These are phyloP conservation scores for Oryzias sinensis DNA, from an alignment of 2,797 vertebrate genomes.

Conservation along the genomic window DNA sequence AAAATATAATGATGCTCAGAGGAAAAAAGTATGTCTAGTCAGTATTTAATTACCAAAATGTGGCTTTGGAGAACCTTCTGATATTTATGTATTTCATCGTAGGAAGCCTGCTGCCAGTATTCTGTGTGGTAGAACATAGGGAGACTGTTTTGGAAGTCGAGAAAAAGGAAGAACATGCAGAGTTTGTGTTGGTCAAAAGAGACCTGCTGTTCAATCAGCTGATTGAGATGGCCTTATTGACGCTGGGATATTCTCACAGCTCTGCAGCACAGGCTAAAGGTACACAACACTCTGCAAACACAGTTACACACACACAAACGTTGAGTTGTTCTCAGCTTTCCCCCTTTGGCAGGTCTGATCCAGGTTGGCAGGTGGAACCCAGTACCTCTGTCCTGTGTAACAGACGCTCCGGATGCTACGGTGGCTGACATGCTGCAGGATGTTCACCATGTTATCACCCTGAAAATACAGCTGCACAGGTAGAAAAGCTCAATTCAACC, in stretches of 20 bases:
- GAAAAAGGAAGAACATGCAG: constrained; percentile 90
- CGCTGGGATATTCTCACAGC: constrained; percentile 95
- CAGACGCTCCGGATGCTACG: constrained; percentile 93
- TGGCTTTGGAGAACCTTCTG: neutral
- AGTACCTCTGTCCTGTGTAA: constrained; percentile 92
- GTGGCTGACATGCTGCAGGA: constrained; percentile 98
- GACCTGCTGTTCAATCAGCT: constrained; percentile 97
- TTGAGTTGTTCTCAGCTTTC: neutral
- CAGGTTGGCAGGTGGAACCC: constrained; percentile 98
- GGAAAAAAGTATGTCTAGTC: too few relatives aligned
- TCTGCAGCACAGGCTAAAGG: constrained; percentile 97
- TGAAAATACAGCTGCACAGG: constrained; percentile 98
- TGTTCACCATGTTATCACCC: constrained; percentile 92
- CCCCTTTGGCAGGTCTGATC: constrained; percentile 82
- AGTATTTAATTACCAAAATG: too few relatives aligned
- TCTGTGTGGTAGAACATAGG: constrained; percentile 94
- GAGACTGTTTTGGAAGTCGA: constrained; percentile 85
- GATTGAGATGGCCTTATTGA: constrained; percentile 93
- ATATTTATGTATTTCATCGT: constrained; percentile 19
- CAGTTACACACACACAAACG: neutral
- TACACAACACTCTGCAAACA: constrained; percentile 42
- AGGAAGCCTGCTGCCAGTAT: constrained; percentile 96
- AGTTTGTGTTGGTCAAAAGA: constrained; percentile 93
- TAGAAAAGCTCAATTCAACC: constrained; percentile 49
- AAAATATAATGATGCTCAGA: neutral